A percentile compares a stretch with the other conserved stretches of the same genome.
phyloP scores from a whole-genome alignment of 1,140 invertebrate genomes.

The Zaprionus vittiger region DNA sequence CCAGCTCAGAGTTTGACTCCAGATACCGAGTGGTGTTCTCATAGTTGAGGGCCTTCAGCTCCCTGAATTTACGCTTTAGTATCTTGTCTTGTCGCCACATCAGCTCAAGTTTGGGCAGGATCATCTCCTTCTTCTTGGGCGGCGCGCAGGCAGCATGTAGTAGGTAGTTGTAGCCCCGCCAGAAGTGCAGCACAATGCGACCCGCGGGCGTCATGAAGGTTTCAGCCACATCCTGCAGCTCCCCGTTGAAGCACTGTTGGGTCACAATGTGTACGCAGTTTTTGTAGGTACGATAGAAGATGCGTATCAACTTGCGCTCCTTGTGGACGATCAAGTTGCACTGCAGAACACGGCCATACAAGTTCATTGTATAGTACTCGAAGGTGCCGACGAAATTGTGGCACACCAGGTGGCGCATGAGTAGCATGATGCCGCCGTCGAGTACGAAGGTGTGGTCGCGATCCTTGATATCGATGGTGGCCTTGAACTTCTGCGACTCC shows the following conservation, averaged over 20 bases:
- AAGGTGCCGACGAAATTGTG: conserved; percentile 71
- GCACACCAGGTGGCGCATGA: conserved; percentile 70
- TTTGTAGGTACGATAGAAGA: conserved; percentile 75
- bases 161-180: conserved; percentile 71
- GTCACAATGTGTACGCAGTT: conserved; percentile 61
- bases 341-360: conserved; percentile 67
- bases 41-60: conserved; percentile 65
- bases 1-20: conserved; percentile 52
- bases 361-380: conserved; percentile 77
- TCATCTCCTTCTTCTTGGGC: conserved; percentile 41
- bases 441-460: conserved; percentile 71
- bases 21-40: conserved; percentile 66
- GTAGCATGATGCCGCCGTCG: conserved; percentile 72
- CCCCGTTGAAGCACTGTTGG: conserved; percentile 76
- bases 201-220: conserved; percentile 67
- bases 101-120: conserved; percentile 65
- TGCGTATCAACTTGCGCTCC: conserved; percentile 72
- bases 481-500: conserved; percentile 72
- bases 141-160: conserved; percentile 64
- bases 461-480: conserved; percentile 71
- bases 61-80: conserved; percentile 43
- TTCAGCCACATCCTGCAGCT: conserved; percentile 72
- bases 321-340: conserved; percentile 66
- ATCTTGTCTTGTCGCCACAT: conserved; percentile 70
- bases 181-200: conserved; percentile 69